Evolutionary conservation across 2,888 invertebrate genomes (phyloP), one percentile per base, ranked within the genome.

Genomic region (Polydrusus pterygomalis): DNA sequence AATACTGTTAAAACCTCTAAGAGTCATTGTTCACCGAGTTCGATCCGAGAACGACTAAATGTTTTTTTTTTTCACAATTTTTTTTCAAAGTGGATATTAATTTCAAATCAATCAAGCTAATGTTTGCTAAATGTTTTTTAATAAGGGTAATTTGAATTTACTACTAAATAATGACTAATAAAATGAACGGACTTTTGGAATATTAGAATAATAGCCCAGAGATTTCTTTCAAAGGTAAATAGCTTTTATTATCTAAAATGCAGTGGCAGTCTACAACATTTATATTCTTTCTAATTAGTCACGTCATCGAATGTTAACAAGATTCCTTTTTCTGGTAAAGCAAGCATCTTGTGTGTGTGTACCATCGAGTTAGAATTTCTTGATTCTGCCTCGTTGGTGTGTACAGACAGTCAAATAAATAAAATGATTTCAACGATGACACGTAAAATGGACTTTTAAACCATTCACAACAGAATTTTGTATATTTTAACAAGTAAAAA

Each of bases 1-100:
- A 40, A 67, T 67, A 54, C 67, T 67, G 25, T 67, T 67, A 51
- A 67, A 67, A 6, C 67, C 67, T 9, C 67, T 34, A 8, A 67
- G 54, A 40, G 38, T 67, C 67, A 67, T 67, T 15, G 18, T 54
- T 51, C n/a, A 11, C 8, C 1, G 8, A n/a, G 13, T 45, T 62
- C 20, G 18, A 40, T 18, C 18, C 40, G 17, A 43, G 20, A 62
- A 60, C 58, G 9, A 38, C 58, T 38, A 60, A 60, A 60, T 15
- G 18, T 17, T 49, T 49, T 51, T 54, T 20, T 54, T 25, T n/a
- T 6, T 11, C 10, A 56, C n/a, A 38, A 10, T 54, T 54, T 54
- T 54, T 54, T 54, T 34, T 7, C 3, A 20, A n/a, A 54, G 25
- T 11, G 2, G 18, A 3, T 11, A 51, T 34, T 56, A 56, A 30